These are phyloP conservation scores for Chloroceryle amazona DNA, from an alignment of 2,797 vertebrate genomes.

Conservation along the genomic window DNA sequence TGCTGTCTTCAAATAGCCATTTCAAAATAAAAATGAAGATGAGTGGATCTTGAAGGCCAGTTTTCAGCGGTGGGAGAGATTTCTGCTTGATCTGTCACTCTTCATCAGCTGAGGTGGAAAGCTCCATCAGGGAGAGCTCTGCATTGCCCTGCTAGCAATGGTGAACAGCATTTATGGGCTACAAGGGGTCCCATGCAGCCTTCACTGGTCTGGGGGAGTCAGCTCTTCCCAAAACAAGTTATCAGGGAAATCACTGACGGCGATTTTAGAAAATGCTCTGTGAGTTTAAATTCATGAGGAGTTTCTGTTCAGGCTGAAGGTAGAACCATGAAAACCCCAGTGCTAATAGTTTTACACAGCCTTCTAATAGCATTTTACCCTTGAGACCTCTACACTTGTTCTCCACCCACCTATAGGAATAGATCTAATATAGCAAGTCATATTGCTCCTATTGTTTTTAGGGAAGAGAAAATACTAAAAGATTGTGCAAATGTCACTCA, in stretches of 20 bases:
- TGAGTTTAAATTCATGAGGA: background rate
- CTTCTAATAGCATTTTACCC: background rate
- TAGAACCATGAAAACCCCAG: background rate
- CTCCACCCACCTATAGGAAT: background rate
- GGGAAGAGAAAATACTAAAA: background rate
- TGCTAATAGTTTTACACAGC: background rate
- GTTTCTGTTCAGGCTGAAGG: background rate
- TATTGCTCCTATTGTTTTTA: conserved; percentile 17
- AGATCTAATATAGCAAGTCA: background rate
- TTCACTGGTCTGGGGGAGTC: background rate
- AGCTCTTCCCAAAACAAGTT: background rate
- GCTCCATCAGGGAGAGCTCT: background rate
- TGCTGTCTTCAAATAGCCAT: background rate
- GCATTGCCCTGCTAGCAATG: background rate
- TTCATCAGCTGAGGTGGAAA: background rate
- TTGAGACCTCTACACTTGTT: conserved; percentile 21
- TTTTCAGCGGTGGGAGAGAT: background rate
- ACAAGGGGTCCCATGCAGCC: background rate
- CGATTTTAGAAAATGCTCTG: background rate
- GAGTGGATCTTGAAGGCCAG: background rate
- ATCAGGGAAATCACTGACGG: background rate
- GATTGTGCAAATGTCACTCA: conserved; percentile 42
- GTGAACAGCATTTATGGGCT: background rate
- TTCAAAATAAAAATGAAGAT: background rate
- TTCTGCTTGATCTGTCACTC: background rate